Conservation (phyloP, 2,113 vertebrate genomes). For the Chinchilla lanigera region DNA sequence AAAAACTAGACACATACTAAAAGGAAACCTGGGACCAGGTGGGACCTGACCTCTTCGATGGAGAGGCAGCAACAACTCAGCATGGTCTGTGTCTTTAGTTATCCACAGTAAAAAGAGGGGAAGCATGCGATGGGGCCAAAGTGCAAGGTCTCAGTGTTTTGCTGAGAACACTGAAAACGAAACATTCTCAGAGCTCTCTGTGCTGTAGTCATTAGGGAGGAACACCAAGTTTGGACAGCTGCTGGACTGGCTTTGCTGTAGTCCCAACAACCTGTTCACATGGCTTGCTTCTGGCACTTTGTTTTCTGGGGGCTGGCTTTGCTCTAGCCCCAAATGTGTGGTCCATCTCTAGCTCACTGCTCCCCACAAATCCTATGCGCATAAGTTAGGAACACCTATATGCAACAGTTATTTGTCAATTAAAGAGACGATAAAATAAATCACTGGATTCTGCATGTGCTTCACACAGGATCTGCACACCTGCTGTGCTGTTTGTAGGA, state of each 20-base stretch:
- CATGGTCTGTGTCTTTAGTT: background rate
- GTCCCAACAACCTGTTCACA: background rate
- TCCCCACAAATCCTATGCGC: background rate
- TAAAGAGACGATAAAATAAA: background rate
- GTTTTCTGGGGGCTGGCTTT: no score
- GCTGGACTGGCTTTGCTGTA: background rate
- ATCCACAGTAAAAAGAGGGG: background rate
- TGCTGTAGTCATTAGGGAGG: background rate
- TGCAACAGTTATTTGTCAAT: background rate
- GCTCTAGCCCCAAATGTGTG: no score
- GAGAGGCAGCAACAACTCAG: background rate
- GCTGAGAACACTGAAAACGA: background rate
- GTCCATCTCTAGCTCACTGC: background rate
- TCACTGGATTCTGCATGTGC: background rate
- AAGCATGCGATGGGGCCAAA: background rate
- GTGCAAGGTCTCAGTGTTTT: background rate
- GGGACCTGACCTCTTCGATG: background rate
- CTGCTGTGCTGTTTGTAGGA: background rate
- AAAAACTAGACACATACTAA: background rate
- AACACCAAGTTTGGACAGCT: background rate
- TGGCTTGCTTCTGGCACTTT: no score
- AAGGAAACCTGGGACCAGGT: background rate
- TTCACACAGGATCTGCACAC: rapidly evolving
- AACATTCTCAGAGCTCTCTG: background rate
- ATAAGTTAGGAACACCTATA: background rate